Evolutionary conservation across 2,797 vertebrate species (phyloP), one percentile per base, ranked within the genome.

Genomic region (Macropodus opercularis): DNA sequence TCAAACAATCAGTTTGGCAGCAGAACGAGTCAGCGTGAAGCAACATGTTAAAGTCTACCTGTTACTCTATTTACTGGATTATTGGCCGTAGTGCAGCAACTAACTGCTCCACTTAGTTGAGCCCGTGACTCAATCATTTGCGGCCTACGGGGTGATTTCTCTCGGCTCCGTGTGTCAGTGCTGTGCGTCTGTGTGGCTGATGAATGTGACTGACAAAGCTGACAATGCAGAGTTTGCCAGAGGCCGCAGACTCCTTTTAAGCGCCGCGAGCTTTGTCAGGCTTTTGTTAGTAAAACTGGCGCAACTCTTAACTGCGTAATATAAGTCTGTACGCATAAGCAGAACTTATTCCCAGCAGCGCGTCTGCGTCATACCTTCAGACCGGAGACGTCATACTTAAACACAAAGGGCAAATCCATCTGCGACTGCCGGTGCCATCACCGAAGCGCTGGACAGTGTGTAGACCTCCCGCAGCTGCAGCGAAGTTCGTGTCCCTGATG

Each of bases 211-310:
- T 57, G 63, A 59, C 69, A 62, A 72, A 71, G 58, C 77, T 69
- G 56, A 87, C 84, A 88, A 89, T 83, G 35, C 79, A 64, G 88
- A 90, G 63, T 78, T 75, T 90, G 75, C 87, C 84, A 87, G 86
- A 76, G 77, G 58, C 40, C 67, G 38, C 68, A 75, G 67, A 75
- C 77, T 63, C 69, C 31, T 79, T 35, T 80, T 74, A 63, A 43
- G 63, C 75, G 32, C 64, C 52, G 26, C 50, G 2, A 63, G 73
- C 80, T 77, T 85, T 85, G 76, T 79, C 43, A 34, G 32, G 55
- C 69, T 70, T 81, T 87, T 87, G 77, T 66, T 15, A 40, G 57
- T 61, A 52, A 32, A 77, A 64, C 19, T 57, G 34, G 32, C 51
- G 19, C 17, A 41, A 31, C 17, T 59, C 46, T 57, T 47, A 60